Conservation (phyloP, 2,113 vertebrate genomes). For the Asarcornis scutulata region DNA sequence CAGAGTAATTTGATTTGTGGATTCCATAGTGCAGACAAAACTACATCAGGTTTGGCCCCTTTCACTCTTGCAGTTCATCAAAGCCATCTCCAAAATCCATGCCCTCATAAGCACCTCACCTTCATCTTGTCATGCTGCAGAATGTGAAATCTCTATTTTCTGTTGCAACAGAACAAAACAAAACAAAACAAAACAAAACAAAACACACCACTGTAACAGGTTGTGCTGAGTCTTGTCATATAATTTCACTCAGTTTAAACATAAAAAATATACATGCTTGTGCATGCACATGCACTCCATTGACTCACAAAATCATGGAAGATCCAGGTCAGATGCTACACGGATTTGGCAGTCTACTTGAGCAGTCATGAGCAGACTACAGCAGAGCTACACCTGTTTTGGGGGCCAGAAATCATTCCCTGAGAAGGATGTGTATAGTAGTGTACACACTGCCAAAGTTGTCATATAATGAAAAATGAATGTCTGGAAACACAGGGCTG, state of each 20-base stretch:
- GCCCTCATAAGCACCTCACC: no score
- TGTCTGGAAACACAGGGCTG: background rate
- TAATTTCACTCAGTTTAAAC: background rate
- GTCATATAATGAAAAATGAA: background rate
- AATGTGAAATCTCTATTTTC: rapidly evolving
- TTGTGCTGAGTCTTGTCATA: rapidly evolving
- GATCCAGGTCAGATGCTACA: background rate
- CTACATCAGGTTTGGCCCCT: rapidly evolving
- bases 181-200: no score
- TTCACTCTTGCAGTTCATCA: background rate
- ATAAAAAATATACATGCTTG: background rate
- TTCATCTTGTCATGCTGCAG: background rate
- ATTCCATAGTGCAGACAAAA: background rate
- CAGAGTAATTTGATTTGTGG: background rate
- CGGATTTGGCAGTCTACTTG: background rate
- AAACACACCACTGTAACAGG: background rate
- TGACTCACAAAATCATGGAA: background rate
- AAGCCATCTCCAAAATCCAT: background rate
- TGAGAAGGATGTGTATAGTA: background rate
- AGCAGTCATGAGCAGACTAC: background rate
- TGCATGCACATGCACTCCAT: rapidly evolving
- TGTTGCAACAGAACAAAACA: background rate
- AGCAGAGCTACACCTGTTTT: background rate
- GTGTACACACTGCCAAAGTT: background rate
- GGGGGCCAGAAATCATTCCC: background rate